Conservation (phyloP, 2,113 vertebrate genomes). For the Stigmatopora nigra region DNA sequence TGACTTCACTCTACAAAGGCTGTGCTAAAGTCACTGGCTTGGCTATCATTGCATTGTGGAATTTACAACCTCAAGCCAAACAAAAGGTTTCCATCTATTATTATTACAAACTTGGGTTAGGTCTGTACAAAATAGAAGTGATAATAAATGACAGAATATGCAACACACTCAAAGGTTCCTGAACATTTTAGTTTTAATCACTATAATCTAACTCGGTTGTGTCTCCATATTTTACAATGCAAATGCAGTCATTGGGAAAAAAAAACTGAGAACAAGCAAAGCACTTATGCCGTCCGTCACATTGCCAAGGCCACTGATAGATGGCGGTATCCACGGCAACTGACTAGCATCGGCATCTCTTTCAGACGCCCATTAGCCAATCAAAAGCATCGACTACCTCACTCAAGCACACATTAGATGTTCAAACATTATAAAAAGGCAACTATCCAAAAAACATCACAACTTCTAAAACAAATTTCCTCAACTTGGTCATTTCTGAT, state of each 20-base stretch:
- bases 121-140: neutral
- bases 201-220: neutral
- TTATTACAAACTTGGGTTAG: neutral
- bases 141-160: neutral
- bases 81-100: neutral
- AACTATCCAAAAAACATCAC: neutral
- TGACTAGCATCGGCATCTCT: conserved; percentile 44
- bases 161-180: neutral
- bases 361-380: conserved; percentile 53
- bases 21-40: conserved; percentile 19
- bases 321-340: conserved; percentile 74
- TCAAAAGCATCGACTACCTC: conserved; percentile 46
- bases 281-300: conserved; percentile 66
- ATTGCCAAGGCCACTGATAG: conserved; percentile 70
- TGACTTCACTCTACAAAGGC: neutral
- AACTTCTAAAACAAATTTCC: neutral
- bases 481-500: conserved; percentile 4
- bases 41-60: conserved; percentile 9
- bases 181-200: neutral
- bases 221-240: neutral
- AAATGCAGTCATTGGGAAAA: conserved; percentile 33
- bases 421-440: conserved; percentile 24
- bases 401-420: conserved; percentile 63
- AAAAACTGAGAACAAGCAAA: conserved; percentile 27
- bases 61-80: conserved; percentile 3